These are phyloP conservation scores for Syngnathus floridae DNA, from an alignment of 2,113 vertebrate species.

Conservation along the genomic window DNA sequence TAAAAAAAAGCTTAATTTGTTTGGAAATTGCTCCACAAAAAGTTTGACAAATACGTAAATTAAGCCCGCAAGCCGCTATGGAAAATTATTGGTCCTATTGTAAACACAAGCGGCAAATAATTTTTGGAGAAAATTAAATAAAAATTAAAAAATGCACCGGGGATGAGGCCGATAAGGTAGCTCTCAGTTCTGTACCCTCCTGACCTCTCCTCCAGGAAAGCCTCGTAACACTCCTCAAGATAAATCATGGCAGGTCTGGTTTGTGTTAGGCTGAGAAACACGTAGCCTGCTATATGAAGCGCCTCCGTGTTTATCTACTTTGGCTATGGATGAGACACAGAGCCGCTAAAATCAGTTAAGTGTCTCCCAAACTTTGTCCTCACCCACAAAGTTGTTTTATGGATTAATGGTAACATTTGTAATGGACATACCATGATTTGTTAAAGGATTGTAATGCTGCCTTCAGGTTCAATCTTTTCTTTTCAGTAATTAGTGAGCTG, in stretches of 20 bases:
- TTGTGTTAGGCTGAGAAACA: constrained; percentile 53
- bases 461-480: background rate
- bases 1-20: constrained; percentile 7
- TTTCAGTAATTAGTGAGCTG: background rate
- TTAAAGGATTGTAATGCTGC: background rate
- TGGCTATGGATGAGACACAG: constrained; percentile 3
- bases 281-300: constrained; percentile 8
- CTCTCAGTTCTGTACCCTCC: constrained; percentile 29
- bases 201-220: constrained; percentile 54
- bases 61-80: constrained; percentile 25
- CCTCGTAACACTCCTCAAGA: constrained; percentile 35
- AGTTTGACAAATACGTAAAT: constrained; percentile 14
- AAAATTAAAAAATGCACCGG: constrained; percentile 14
- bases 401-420: background rate
- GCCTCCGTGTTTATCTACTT: constrained; percentile 46
- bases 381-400: background rate
- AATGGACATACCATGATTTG: background rate
- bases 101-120: constrained; percentile 31
- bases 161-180: constrained; percentile 28
- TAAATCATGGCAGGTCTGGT: constrained; percentile 61
- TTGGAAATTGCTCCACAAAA: constrained; percentile 37
- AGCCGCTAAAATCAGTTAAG: constrained; percentile 7
- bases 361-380: background rate
- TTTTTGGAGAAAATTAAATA: constrained; percentile 33
- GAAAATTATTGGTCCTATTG: constrained; percentile 32